phyloP scores from a whole-genome alignment of 1,140 invertebrate genomes.

The Drosophila eugracilis region DNA sequence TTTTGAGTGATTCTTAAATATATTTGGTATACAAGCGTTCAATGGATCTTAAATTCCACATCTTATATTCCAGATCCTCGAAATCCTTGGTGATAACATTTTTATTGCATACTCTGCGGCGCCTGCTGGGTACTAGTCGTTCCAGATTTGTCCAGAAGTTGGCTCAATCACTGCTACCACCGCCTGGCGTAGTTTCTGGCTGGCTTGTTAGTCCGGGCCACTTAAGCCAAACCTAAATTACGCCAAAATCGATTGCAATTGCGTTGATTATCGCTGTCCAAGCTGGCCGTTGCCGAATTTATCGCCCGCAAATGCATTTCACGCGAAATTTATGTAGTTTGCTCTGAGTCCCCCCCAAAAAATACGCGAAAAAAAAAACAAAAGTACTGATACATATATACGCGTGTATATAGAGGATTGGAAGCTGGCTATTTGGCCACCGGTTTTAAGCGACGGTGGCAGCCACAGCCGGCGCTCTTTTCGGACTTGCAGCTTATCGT shows the following conservation, averaged over 20 bases:
- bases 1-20: too few relatives aligned
- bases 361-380: slow-evolving; percentile 42
- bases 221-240: slow-evolving; percentile 81
- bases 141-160: slow-evolving; percentile 9
- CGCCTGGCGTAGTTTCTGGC: slow-evolving; percentile 19
- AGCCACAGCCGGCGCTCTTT: slow-evolving; percentile 51
- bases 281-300: slow-evolving; percentile 72
- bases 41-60: too few relatives aligned
- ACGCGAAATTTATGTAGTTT: slow-evolving; percentile 82
- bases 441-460: slow-evolving; percentile 70
- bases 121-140: slow-evolving; percentile 7
- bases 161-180: slow-evolving; percentile 21
- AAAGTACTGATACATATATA: slow-evolving; percentile 40
- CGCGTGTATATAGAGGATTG: slow-evolving; percentile 26
- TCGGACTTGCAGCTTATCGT: slow-evolving; percentile 61
- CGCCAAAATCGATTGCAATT: slow-evolving; percentile 82
- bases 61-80: too few relatives aligned
- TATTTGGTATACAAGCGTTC: too few relatives aligned
- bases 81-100: neutral
- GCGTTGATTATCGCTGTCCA: slow-evolving; percentile 77
- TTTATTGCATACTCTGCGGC: neutral
- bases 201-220: slow-evolving; percentile 58
- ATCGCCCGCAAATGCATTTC: slow-evolving; percentile 78
- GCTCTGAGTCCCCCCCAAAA: slow-evolving; percentile 12
- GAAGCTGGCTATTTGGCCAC: slow-evolving; percentile 63